Conservation (phyloP, 2,888 invertebrate genomes). For the Athalia circularis region DNA sequence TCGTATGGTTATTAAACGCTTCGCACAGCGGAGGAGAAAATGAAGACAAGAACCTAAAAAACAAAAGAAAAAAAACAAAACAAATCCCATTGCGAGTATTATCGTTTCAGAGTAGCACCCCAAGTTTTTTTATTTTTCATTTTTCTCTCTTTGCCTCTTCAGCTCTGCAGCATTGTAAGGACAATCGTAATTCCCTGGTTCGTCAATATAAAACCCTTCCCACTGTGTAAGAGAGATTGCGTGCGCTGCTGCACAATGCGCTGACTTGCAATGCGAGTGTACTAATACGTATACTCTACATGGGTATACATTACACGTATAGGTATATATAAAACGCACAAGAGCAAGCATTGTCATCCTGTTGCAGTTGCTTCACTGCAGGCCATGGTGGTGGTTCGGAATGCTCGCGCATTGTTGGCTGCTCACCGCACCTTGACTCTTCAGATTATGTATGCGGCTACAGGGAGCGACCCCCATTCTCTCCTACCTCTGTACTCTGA, state of each 20-base stretch:
- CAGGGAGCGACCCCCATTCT: slow-evolving; percentile 4
- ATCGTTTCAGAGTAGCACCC: neutral
- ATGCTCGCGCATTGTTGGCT: slow-evolving; percentile 38
- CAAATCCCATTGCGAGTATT: neutral
- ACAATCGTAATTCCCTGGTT: slow-evolving; percentile 25
- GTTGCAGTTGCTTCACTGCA: slow-evolving; percentile 11
- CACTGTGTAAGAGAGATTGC: too few relatives aligned
- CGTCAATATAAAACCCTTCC: slow-evolving; percentile 12
- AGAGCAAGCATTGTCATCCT: slow-evolving; percentile 36
- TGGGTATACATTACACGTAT: neutral
- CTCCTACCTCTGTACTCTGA: slow-evolving; percentile 6
- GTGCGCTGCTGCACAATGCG: too few relatives aligned
- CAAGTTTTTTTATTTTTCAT: neutral
- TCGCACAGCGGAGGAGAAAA: neutral
- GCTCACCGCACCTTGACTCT: slow-evolving; percentile 41
- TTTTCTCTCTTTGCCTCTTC: neutral
- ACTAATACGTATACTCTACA: slow-evolving; percentile 1
- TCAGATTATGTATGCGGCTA: slow-evolving; percentile 38
- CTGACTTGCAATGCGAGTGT: neutral
- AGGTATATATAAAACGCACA: slow-evolving; percentile 16
- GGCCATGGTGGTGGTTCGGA: slow-evolving; percentile 21
- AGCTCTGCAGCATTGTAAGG: neutral
- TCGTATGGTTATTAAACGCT: slow-evolving; percentile 22
- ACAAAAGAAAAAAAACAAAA: too few relatives aligned
- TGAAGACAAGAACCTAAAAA: slow-evolving; percentile 4